Evolutionary conservation across 2,797 vertebrate genomes (phyloP).

Genomic region (Rhincodon typus): DNA sequence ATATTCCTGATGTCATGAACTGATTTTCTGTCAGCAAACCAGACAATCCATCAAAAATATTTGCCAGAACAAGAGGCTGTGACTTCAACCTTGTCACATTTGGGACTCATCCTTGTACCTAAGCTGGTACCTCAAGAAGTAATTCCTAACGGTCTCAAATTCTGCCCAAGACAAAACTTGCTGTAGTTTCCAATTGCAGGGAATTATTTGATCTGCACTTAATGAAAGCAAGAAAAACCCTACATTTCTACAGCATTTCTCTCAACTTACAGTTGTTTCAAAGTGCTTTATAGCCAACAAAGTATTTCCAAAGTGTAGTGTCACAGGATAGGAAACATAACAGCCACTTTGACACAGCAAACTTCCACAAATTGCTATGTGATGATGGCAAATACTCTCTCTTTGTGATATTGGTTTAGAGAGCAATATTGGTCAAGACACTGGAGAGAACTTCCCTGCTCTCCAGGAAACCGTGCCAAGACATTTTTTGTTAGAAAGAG

Average conservation of each 20-base stretch:
- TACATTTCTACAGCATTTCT: background rate
- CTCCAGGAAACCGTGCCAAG: background rate
- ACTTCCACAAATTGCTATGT: background rate
- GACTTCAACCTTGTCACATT: background rate
- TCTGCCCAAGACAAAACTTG: background rate
- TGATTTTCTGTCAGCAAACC: background rate
- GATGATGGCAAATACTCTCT: background rate
- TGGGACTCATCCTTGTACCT: background rate
- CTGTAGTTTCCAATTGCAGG: background rate
- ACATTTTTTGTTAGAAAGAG: too few species aligned
- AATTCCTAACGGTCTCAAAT: background rate
- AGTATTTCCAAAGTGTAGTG: background rate
- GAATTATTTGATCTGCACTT: background rate
- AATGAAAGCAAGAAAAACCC: background rate
- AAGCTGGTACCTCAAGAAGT: background rate
- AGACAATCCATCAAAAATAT: background rate
- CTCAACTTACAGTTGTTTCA: background rate
- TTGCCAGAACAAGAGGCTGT: background rate
- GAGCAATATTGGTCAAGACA: background rate
- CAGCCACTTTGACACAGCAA: background rate
- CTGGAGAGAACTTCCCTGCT: background rate
- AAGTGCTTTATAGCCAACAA: background rate
- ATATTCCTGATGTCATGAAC: background rate
- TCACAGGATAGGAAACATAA: background rate
- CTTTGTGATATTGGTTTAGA: background rate